Base-by-base conservation (phyloP, 2,797 vertebrate species). In the Brachyrhaphis roseni region DNA sequence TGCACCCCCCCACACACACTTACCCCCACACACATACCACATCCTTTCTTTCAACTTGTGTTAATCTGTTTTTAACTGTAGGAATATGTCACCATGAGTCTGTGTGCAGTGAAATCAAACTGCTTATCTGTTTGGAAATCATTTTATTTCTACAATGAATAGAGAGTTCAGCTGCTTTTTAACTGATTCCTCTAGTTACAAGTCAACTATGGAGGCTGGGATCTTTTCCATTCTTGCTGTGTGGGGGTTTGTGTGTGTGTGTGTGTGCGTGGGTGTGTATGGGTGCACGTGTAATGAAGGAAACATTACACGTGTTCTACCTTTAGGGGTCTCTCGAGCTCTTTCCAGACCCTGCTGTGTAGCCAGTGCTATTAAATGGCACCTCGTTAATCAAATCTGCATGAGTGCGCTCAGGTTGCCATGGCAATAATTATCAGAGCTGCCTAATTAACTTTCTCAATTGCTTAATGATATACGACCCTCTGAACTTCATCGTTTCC, bases 341-440 rank as follows among this genome's bases (percentile, higher is more conserved):
- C 93, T 89, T 89, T 77, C 74, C 82, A 88, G 82, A 77, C 83
- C 81, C 64, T 6, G 47, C 78, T 64, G 86, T 90, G 85, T 80
- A 74, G 75, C 89, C 90, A 47, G 84, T 66, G 77, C 87, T 81
- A 89, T 95, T 93, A 95, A 94, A 94, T 92, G 92, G 93, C 92
- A 95, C 91, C 94, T 95, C 93, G 91, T 95, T 95, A 95, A 96
- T 95, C 95, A 95, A 95, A 95, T 95, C 92, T 95, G 93, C 95
- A 94, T 95, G 94, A 95, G 93, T 91, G 95, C 90, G 86, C 94
- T 92, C 94, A 94, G 95, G 95, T 96, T 96, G 95, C 95, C 93
- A 96, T 96, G 95, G 95, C 93, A 95, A 95, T 95, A 95, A 95
- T 96, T 95, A 96, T 95, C 93, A 95, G 95, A 94, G 94, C 95